phyloP scores from a whole-genome alignment of 2,113 vertebrate genomes.

The Poeciliopsis retropinna region DNA sequence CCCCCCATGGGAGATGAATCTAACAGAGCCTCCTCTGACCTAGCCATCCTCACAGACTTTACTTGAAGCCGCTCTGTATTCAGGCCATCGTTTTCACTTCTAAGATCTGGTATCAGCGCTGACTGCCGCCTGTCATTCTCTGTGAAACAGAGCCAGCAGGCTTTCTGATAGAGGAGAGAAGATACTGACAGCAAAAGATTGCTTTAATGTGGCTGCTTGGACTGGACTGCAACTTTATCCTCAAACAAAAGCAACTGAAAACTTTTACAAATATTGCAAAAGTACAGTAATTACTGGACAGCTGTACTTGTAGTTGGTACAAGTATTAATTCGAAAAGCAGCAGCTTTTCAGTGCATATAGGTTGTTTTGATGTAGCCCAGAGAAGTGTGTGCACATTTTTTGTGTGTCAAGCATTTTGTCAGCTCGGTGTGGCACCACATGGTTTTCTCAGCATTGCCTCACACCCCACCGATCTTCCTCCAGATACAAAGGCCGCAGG shows the following conservation, averaged over 20 bases:
- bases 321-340: background rate
- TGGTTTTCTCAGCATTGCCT: slow-evolving; percentile 9
- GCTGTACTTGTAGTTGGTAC: background rate
- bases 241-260: slow-evolving; percentile 16
- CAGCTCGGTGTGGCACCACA: slow-evolving; percentile 20
- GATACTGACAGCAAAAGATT: slow-evolving; percentile 50
- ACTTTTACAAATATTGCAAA: background rate
- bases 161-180: slow-evolving; percentile 60
- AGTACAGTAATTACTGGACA: background rate
- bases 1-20: slow-evolving; percentile 34
- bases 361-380: slow-evolving; percentile 15
- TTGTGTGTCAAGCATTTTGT: slow-evolving; percentile 13
- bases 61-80: slow-evolving; percentile 59
- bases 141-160: slow-evolving; percentile 59
- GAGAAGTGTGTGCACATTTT: background rate
- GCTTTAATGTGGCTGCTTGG: slow-evolving; percentile 62
- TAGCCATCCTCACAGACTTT: slow-evolving; percentile 41
- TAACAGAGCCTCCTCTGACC: slow-evolving; percentile 29
- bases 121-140: slow-evolving; percentile 72
- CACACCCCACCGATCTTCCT: background rate
- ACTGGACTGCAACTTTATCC: slow-evolving; percentile 42
- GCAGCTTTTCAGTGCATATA: no score
- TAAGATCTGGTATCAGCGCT: slow-evolving; percentile 64
- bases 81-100: slow-evolving; percentile 50
- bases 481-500: slow-evolving; percentile 31